Evolutionary conservation across 1,140 invertebrate species (phyloP), one percentile per base, ranked within the genome.

Genomic region (Leptonema lineaticorne): DNA sequence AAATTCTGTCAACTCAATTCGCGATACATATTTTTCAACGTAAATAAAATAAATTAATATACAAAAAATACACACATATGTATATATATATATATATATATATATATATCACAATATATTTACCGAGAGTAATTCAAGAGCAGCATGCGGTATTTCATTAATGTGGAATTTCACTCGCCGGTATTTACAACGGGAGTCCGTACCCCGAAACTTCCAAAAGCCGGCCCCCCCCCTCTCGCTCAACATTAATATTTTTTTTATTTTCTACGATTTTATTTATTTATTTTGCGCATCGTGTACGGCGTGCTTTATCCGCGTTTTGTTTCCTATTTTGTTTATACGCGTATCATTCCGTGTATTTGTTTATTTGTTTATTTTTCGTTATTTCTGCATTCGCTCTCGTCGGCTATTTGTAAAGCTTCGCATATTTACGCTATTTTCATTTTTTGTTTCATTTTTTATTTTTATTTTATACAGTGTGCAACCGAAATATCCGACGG

Each of bases 131-230:
- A 45, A 45, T 45, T 45, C 37, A 45, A 53, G 20, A 16, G 7
- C 48, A 18, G 48, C 48, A 22, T 4, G 48, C 29, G 64, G 63
- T 70, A 67, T 70, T 70, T 70, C 69, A 70, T 70, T 70, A 69
- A 29, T 67, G 63, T 58, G 59, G 69, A 67, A 70, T 67, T 69
- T 70, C 62, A 59, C 63, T 70, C 62, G 69, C 59, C 50, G 63
- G 48, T 59, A 58, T 70, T 70, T 70, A 58, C 48, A 70, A 48
- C 63, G 63, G 33, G 59, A 63, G 58, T 66, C n/a, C n/a, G n/a
- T n/a, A n/a, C n/a, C n/a, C n/a, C n/a, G n/a, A n/a, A n/a, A n/a
- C n/a, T n/a, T n/a, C n/a, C n/a, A n/a, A n/a, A n/a, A n/a, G n/a
- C n/a, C n/a, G n/a, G n/a, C n/a, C n/a, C n/a, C n/a, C n/a, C n/a